Percentiles rank a stretch among this genome's conserved stretches.
phyloP scores from a whole-genome alignment of 2,113 vertebrate genomes.

The Aptenodytes patagonicus region DNA sequence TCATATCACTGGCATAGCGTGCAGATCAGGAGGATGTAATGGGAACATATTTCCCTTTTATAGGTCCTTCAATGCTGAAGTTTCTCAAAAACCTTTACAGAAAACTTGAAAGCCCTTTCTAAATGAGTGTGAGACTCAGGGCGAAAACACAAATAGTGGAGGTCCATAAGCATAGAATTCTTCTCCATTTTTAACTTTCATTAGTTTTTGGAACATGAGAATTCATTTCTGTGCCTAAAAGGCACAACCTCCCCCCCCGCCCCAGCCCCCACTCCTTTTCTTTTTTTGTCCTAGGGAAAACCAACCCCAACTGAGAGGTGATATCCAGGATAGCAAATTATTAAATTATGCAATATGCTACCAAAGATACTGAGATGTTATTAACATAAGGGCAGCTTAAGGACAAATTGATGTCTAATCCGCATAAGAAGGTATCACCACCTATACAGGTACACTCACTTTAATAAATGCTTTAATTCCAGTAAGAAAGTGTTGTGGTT shows the following conservation, averaged over 20 bases:
- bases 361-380: background rate
- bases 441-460: background rate
- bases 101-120: background rate
- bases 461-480: background rate
- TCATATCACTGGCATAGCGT: background rate
- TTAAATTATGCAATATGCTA: background rate
- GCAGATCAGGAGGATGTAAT: background rate
- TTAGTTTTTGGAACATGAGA: background rate
- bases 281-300: background rate
- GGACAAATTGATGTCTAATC: background rate
- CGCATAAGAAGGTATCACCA: background rate
- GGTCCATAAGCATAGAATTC: background rate
- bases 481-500: background rate
- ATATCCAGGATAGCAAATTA: background rate
- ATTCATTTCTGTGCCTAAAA: background rate
- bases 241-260: accelerated
- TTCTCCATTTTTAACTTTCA: background rate
- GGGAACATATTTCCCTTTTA: background rate
- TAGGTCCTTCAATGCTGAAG: background rate
- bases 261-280: too few species aligned
- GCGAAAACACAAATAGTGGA: background rate
- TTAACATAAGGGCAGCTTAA: background rate
- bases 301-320: background rate
- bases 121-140: background rate
- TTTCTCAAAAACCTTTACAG: background rate